phyloP scores from a whole-genome alignment of 2,113 vertebrate species.

The Thalassarche chlororhynchos region DNA sequence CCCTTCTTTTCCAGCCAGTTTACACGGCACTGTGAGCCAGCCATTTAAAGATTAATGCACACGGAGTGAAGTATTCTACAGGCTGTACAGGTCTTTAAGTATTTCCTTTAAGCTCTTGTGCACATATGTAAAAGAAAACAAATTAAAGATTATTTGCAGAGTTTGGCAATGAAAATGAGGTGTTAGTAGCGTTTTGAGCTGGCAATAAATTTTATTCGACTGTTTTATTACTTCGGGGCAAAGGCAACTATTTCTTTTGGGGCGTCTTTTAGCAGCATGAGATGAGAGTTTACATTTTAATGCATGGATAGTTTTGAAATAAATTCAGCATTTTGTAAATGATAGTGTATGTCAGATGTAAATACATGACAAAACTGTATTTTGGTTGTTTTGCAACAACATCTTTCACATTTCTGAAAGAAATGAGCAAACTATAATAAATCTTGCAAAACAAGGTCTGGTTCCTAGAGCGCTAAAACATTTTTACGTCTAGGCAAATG shows the following conservation, averaged over 20 bases:
- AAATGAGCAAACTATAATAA: not conserved
- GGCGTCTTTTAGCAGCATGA: not conserved
- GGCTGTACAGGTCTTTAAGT: not conserved
- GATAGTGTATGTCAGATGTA: not conserved
- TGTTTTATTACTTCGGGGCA: slow-evolving; percentile 9
- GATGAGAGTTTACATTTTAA: not conserved
- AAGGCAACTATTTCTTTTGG: slow-evolving; percentile 20
- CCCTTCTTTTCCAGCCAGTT: not conserved
- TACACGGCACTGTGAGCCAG: not conserved
- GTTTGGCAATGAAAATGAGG: slow-evolving; percentile 41
- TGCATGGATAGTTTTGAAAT: not conserved
- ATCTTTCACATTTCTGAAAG: not conserved
- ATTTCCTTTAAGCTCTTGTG: slow-evolving; percentile 33
- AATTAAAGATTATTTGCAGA: slow-evolving; percentile 50
- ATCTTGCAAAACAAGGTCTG: not conserved
- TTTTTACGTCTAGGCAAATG: not conserved
- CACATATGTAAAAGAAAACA: slow-evolving; percentile 49
- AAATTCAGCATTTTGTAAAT: not conserved
- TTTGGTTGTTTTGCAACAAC: not conserved
- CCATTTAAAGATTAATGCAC: not conserved
- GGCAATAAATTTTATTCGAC: slow-evolving; percentile 41
- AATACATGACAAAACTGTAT: not conserved
- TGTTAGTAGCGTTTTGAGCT: slow-evolving; percentile 47
- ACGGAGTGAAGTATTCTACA: not conserved
- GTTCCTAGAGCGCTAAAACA: not conserved